Conservation (phyloP, 2,888 invertebrate species). For the Phymatocera aterrima region DNA sequence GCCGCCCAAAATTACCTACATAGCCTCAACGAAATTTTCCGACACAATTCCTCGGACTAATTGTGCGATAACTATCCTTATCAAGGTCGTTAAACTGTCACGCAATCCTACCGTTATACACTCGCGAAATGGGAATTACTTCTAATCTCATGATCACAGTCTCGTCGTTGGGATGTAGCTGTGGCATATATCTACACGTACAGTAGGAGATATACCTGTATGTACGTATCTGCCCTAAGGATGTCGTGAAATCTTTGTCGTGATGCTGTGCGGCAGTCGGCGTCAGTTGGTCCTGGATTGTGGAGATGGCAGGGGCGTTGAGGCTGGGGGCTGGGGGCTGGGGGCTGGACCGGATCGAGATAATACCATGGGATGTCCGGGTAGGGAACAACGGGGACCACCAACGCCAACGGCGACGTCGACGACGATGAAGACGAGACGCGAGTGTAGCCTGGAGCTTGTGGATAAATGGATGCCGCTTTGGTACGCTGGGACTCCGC, state of each 20-base stretch:
- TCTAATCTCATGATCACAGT: constrained; percentile 25
- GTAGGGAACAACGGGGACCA: constrained; percentile 6
- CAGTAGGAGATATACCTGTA: neutral
- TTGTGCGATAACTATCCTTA: constrained; percentile 1
- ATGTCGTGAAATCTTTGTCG: constrained; percentile 5
- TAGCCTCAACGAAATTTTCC: neutral
- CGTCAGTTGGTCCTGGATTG: neutral
- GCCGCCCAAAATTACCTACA: neutral
- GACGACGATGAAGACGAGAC: constrained; percentile 27
- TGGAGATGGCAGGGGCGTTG: no score
- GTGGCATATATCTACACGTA: neutral
- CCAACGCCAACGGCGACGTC: constrained; percentile 9
- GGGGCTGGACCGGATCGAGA: constrained; percentile 39
- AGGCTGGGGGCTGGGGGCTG: neutral
- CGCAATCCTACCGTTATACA: neutral
- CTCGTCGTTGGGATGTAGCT: neutral
- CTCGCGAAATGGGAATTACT: constrained; percentile 12
- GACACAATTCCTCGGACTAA: neutral
- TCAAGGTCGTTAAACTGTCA: constrained; percentile 10
- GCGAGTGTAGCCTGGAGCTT: constrained; percentile 25
- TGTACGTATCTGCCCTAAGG: constrained; percentile 17
- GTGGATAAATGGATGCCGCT: constrained; percentile 37
- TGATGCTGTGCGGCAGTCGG: neutral
- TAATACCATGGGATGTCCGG: constrained; percentile 29
- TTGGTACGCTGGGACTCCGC: constrained; percentile 29